These are phyloP conservation scores for Nephrotoma appendiculata DNA, from an alignment of 2,888 invertebrate genomes.

Conservation along the genomic window DNA sequence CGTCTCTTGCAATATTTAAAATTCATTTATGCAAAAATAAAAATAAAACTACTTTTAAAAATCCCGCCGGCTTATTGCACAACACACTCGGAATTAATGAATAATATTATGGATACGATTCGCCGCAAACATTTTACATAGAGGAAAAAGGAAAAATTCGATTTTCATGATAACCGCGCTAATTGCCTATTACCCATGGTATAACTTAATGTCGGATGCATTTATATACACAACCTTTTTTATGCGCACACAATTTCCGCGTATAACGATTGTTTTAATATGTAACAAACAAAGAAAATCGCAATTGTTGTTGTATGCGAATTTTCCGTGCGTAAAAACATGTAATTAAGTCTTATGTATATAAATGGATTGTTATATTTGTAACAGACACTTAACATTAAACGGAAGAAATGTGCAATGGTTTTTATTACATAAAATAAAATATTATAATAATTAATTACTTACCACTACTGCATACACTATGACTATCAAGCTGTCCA, in stretches of 20 bases:
- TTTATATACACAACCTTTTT: background rate
- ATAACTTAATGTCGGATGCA: background rate
- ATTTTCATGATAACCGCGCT: background rate
- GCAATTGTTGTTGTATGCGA: background rate
- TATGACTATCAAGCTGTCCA: slow-evolving; percentile 24
- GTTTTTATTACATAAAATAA: background rate
- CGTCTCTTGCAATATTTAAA: too few relatives aligned
- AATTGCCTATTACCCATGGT: background rate
- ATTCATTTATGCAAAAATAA: too few relatives aligned
- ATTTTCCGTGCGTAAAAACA: background rate
- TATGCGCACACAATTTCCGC: background rate
- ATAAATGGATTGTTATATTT: background rate
- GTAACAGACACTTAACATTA: background rate
- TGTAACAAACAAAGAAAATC: background rate
- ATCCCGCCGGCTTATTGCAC: background rate
- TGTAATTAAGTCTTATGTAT: background rate
- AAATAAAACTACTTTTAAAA: background rate
- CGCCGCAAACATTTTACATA: background rate
- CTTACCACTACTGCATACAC: slow-evolving; percentile 20
- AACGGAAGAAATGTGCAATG: background rate
- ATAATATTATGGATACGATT: background rate
- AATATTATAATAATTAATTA: background rate
- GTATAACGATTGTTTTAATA: background rate
- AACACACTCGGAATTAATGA: background rate
- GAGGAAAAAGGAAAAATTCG: background rate